Evolutionary conservation across 2,797 vertebrate species (phyloP).

Genomic region (Myotis daubentonii): DNA sequence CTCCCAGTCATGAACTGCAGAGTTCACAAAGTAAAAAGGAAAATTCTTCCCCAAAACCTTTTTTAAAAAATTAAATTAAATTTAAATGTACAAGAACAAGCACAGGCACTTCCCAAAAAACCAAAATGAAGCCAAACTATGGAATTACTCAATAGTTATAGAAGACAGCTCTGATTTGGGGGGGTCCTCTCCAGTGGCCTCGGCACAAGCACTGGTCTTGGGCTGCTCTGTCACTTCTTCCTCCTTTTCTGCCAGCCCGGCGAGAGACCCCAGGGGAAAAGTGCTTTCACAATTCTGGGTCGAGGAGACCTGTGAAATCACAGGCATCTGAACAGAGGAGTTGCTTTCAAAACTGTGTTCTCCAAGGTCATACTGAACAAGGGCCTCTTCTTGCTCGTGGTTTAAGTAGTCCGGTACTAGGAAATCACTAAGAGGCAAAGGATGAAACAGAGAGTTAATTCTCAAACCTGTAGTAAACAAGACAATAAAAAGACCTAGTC

Average conservation of each 20-base stretch:
- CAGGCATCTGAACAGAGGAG: constrained; percentile 98
- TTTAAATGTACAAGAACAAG: constrained; percentile 88
- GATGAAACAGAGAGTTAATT: constrained; percentile 84
- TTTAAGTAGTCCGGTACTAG: constrained; percentile 99
- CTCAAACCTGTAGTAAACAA: constrained; percentile 62
- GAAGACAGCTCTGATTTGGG: constrained; percentile 91
- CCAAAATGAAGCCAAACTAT: constrained; percentile 84
- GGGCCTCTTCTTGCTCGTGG: constrained; percentile 96
- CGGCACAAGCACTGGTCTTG: constrained; percentile 87
- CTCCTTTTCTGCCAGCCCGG: constrained; percentile 90
- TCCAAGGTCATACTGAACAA: constrained; percentile 96
- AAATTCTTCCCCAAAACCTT: constrained; percentile 76
- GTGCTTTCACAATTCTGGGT: constrained; percentile 97
- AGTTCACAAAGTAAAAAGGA: constrained; percentile 86
- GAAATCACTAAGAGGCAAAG: constrained; percentile 94
- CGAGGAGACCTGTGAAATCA: constrained; percentile 99
- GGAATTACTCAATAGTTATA: constrained; percentile 92
- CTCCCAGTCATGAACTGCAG: constrained; percentile 81
- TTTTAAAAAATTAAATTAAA: constrained; percentile 86
- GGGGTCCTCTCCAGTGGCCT: constrained; percentile 87
- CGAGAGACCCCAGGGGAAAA: constrained; percentile 92
- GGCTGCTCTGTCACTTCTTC: constrained; percentile 87
- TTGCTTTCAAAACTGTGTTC: constrained; percentile 92
- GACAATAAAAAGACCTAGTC: constrained; percentile 63
- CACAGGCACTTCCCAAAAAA: constrained; percentile 96